Evolutionary conservation across 1,140 invertebrate species (phyloP), one percentile per base, ranked within the genome.

Genomic region (Stratiolaelaps scimitus): DNA sequence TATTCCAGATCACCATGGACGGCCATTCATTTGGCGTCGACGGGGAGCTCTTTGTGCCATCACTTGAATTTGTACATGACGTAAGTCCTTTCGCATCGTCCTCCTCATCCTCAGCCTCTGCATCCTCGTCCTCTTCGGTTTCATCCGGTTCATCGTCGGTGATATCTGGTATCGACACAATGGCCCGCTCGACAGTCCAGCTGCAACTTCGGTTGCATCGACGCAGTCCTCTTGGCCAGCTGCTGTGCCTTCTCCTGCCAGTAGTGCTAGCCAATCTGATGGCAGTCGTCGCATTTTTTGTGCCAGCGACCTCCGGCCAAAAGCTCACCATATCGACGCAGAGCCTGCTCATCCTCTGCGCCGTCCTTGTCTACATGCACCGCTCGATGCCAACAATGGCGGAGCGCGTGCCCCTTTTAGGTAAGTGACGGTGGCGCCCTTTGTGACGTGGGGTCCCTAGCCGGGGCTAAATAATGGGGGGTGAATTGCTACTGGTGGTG

Each of bases 251-350:
- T 60, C 23, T 60, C 15, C 34, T 60, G 26, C 53, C 53, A 15
- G 53, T 60, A 1, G 34, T 60, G 13, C 34, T 60, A 23, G 53
- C 53, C 2, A 60, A 60, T 34, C 17, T 60, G 15, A 17, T 60
- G 53, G 26, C 53, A 5, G 34, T 60, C 23, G 34, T 60, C 15
- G 53, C 53, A 34, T 60, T 60, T 60, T 60, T 60, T 60, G 53
- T 60, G 34, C 53, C 53, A 29, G 26, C 53, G 53, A 26, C 26
- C 10, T 60, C 53, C 26, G 53, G 53, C 13, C 53, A 60, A 23
- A 60, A 60, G 23, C 23, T 60, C 26, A 60, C 53, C 53, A 60
- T 60, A 17, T 60, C 53, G 53, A 60, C 53, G 10, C 53, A 60
- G 34, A 60, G 53, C 34, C 34, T 60, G 26, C 26, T 60, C 23